Evolutionary conservation across 2,113 vertebrate genomes (phyloP), one percentile per base, ranked within the genome.

Genomic region (Ahaetulla prasina): DNA sequence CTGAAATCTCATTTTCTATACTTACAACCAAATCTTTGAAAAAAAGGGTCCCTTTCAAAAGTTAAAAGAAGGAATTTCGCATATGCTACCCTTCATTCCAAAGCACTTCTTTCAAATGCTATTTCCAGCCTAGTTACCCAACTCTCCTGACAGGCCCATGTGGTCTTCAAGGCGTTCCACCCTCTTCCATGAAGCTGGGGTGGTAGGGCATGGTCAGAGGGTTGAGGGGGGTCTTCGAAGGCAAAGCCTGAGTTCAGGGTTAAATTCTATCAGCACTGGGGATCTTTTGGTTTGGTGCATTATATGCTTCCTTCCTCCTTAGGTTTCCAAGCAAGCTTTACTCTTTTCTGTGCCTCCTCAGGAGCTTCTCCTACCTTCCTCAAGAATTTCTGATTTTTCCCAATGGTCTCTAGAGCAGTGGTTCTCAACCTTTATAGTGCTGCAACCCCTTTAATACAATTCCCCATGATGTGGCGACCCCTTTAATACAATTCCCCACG

Each of bases 1-100:
- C 63, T 92, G 95, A 52, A 97, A 96, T 91, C 87, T 96, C 93
- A 96, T 96, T 94, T 96, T 92, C 95, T 88, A 95, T 93, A 96
- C 92, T 92, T 3, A 0, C 50, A 97, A 93, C 95, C 96, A 98
- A 20, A 35, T 20, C 68, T 39, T 30, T 68, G 63, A n/a, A 68
- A 68, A 68, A 68, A 39, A 80, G 68, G n/a, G 18, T 20, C 18
- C 18, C 35, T 18, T 80, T 80, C 16, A 39, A 20, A 80, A 80
- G 35, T 80, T 20, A 80, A 39, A 80, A 18, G 68, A 14, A 74
- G 68, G 14, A 3, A 18, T 35, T 39, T 74, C 2, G 14, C 6
- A 35, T n/a, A 35, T 35, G 68, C 68, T 74, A 5, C n/a, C 35
- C n/a, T 74, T 74, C 68, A 18, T 74, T 35, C 63, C 68, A 35